A percentile compares a stretch with the other conserved stretches of the same genome.
phyloP scores from a whole-genome alignment of 2,113 vertebrate genomes.

The Tragulus kanchil region DNA sequence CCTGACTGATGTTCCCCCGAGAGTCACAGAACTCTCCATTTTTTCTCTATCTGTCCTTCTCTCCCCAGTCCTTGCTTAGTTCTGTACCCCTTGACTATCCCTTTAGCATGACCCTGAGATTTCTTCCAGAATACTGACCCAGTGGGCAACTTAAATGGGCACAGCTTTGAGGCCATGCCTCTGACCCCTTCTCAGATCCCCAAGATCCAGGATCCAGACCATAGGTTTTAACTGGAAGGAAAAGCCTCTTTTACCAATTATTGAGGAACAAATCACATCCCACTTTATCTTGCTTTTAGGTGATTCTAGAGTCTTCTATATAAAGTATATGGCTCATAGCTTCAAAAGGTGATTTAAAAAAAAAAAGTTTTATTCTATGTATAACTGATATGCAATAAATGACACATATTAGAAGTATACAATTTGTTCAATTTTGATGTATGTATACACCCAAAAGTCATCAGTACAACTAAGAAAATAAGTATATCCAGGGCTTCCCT shows the following conservation, averaged over 20 bases:
- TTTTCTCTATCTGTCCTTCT: neutral
- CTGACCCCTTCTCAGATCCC: neutral
- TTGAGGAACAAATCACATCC: neutral
- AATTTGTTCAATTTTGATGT: neutral
- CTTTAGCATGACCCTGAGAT: neutral
- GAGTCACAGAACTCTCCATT: neutral
- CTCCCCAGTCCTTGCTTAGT: neutral
- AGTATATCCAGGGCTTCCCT: neutral
- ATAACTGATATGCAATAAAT: neutral
- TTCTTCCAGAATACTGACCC: neutral
- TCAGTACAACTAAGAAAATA: neutral
- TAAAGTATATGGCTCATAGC: neutral
- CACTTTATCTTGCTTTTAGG: slow-evolving; percentile 30
- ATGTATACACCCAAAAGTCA: neutral
- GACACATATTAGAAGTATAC: neutral
- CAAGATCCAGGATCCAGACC: neutral
- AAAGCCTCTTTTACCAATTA: neutral
- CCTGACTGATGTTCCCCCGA: neutral
- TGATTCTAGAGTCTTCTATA: neutral
- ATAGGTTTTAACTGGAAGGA: neutral
- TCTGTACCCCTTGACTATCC: neutral
- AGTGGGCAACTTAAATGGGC: neutral
- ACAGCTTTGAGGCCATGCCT: neutral
- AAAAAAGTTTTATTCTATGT: neutral
- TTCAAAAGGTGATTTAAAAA: neutral